Evolutionary conservation across 2,888 invertebrate species (phyloP).

Genomic region (Unio delphinus): DNA sequence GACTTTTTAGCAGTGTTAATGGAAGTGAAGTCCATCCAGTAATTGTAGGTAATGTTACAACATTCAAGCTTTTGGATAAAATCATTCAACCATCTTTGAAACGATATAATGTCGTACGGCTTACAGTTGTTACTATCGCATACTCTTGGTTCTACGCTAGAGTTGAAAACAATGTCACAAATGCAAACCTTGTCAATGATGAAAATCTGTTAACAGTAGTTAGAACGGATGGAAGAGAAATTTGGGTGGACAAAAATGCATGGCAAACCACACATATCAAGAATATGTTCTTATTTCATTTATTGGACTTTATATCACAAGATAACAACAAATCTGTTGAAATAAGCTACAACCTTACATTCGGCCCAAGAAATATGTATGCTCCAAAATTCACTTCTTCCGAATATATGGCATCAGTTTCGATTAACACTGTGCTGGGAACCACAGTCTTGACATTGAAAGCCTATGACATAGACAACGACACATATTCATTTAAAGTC

Average conservation of each 20-base stretch:
- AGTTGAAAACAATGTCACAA: slow-evolving; percentile 17
- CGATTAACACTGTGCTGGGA: not conserved
- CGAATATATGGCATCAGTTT: not conserved
- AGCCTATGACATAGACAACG: slow-evolving; percentile 14
- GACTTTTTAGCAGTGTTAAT: slow-evolving; percentile 32
- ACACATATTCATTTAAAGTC: slow-evolving; percentile 5
- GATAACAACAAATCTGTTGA: not conserved
- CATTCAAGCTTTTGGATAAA: not conserved
- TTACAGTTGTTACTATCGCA: slow-evolving; percentile 6
- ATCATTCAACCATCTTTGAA: not conserved
- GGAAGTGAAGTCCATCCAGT: slow-evolving; percentile 19
- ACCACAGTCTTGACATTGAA: slow-evolving; percentile 5
- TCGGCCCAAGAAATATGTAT: slow-evolving; percentile 22
- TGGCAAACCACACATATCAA: slow-evolving; percentile 31
- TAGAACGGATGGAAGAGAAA: slow-evolving; percentile 9
- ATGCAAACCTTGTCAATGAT: not conserved
- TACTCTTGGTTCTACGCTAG: slow-evolving; percentile 21
- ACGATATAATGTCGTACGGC: slow-evolving; percentile 11
- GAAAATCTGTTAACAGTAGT: slow-evolving; percentile 10
- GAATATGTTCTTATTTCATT: slow-evolving; percentile 22
- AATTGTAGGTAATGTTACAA: slow-evolving; percentile 2
- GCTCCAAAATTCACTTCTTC: slow-evolving; percentile 17
- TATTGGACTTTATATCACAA: slow-evolving; percentile 19
- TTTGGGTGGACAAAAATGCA: slow-evolving; percentile 23
- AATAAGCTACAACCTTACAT: slow-evolving; percentile 15